These are phyloP conservation scores for Kryptopterus vitreolus DNA, from an alignment of 2,797 vertebrate genomes.

Conservation along the genomic window DNA sequence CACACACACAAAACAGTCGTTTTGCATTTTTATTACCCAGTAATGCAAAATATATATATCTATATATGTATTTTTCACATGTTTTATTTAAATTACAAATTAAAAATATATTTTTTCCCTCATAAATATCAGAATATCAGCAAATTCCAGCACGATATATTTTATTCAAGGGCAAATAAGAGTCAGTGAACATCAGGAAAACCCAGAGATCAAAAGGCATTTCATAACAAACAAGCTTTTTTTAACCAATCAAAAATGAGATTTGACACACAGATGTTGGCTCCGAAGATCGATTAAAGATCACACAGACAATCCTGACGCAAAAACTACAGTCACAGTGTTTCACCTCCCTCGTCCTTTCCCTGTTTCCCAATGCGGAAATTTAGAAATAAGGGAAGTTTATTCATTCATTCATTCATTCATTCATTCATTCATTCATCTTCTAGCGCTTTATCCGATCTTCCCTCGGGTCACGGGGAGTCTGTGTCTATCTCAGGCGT, in stretches of 20 bases:
- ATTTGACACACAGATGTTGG: not conserved
- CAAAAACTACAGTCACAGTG: not conserved
- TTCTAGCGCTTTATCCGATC: no score
- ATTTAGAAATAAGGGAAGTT: no score
- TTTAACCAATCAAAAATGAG: not conserved
- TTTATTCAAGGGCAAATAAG: not conserved
- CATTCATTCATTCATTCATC: no score
- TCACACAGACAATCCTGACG: not conserved
- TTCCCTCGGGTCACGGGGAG: no score
- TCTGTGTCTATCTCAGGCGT: no score
- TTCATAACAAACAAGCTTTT: not conserved
- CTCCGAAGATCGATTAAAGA: not conserved
- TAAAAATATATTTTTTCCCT: not conserved
- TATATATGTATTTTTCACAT: accelerated
- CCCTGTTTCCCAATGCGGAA: no score
- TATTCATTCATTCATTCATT: no score
- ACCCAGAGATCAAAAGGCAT: no score
- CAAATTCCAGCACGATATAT: not conserved
- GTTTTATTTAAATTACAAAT: not conserved
- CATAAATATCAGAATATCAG: not conserved
- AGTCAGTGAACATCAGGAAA: no score
- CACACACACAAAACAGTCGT: not conserved
- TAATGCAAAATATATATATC: no score
- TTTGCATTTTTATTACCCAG: not conserved
- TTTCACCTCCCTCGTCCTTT: not conserved